Conservation (phyloP, 2,113 vertebrate genomes). For the Castor canadensis region DNA sequence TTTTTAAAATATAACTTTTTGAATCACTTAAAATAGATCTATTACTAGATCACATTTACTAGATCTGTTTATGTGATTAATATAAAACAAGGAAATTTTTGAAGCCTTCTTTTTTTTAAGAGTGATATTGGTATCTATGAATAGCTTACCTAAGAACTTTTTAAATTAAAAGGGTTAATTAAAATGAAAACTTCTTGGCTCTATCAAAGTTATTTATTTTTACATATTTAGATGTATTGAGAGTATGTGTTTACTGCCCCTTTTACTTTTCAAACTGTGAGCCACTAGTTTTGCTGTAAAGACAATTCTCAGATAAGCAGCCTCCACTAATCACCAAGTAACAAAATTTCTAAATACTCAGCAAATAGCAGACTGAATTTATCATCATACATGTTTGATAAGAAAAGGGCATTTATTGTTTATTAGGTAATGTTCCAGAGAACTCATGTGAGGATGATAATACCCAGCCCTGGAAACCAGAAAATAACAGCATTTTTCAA, state of each 20-base stretch:
- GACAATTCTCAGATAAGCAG: constrained; percentile 50
- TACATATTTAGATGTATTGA: background rate
- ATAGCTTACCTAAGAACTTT: constrained; percentile 13
- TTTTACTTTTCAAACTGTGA: background rate
- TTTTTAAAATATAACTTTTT: constrained; percentile 8
- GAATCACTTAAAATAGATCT: background rate
- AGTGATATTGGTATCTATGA: background rate
- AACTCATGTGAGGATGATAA: constrained; percentile 52
- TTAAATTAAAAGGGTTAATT: constrained; percentile 42
- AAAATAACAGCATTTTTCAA: constrained; percentile 69
- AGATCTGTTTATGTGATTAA: constrained; percentile 3
- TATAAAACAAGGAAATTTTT: constrained; percentile 31
- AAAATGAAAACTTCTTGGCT: background rate
- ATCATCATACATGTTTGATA: constrained; percentile 62
- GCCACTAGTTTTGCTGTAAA: constrained; percentile 7
- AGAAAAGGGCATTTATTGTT: constrained; percentile 71
- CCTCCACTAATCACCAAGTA: constrained; percentile 52
- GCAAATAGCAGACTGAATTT: constrained; percentile 62
- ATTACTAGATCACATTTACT: constrained; percentile 16
- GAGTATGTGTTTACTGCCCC: background rate
- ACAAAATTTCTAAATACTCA: constrained; percentile 58
- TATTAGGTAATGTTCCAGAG: constrained; percentile 62
- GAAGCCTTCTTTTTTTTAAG: constrained; percentile 26
- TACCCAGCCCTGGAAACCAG: background rate
- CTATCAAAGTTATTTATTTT: background rate